Conservation (phyloP, 2,797 vertebrate species). For the Rhodeus uyekii region DNA sequence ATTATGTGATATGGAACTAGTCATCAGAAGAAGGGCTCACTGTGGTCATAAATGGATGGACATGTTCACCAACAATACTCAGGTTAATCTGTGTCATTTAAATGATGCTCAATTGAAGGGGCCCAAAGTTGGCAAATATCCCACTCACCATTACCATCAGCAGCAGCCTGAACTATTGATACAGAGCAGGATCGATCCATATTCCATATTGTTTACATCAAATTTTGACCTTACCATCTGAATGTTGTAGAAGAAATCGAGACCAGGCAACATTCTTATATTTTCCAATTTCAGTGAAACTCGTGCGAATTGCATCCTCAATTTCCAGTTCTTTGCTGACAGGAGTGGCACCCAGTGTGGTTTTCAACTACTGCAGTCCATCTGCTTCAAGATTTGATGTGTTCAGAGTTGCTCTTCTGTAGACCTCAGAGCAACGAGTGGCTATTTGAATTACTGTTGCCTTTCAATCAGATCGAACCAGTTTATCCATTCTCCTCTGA, state of each 20-base stretch:
- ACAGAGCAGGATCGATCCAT: constrained; percentile 48
- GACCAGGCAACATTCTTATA: background rate
- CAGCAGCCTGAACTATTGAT: background rate
- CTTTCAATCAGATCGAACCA: background rate
- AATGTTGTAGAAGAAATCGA: constrained; percentile 35
- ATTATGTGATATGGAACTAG: too few relatives aligned
- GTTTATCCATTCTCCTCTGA: constrained; percentile 39
- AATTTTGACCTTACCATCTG: constrained; percentile 44
- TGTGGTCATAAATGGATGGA: background rate
- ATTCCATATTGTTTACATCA: constrained; percentile 50
- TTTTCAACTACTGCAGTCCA: background rate
- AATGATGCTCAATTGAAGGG: background rate
- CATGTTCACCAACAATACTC: background rate
- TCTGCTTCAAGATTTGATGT: background rate
- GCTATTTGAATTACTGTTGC: background rate
- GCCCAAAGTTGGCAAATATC: background rate
- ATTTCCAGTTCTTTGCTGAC: background rate
- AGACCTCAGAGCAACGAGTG: background rate
- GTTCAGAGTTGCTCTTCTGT: background rate
- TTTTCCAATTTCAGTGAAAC: background rate
- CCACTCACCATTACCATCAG: background rate
- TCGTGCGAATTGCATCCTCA: background rate
- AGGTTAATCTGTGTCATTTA: background rate
- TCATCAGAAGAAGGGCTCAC: background rate
- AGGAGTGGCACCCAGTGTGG: background rate